These are phyloP conservation scores for Lydus trimaculatus DNA, from an alignment of 2,888 invertebrate species.

Conservation along the genomic window DNA sequence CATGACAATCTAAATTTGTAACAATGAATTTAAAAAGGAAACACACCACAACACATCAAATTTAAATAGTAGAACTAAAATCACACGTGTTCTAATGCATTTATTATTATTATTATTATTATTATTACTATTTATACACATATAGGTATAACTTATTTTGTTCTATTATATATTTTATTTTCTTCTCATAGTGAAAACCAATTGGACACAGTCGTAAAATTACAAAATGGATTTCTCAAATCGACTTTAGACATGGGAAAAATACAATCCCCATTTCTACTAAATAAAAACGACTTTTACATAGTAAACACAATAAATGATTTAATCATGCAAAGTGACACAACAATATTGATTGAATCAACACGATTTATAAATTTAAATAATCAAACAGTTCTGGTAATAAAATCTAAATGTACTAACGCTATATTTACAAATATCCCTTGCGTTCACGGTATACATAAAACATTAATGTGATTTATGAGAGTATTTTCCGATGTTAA, in stretches of 20 bases:
- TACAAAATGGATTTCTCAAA: constrained; percentile 7
- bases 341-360: too few species aligned
- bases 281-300: not conserved
- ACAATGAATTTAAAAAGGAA: not conserved
- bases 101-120: not conserved
- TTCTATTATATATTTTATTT: constrained; percentile 8
- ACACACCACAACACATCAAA: not conserved
- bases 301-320: not conserved
- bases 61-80: not conserved
- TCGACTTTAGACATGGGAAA: constrained; percentile 1
- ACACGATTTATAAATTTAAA: too few species aligned
- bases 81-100: not conserved
- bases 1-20: constrained; percentile 9
- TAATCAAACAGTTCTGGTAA: too few species aligned
- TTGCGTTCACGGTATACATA: too few species aligned
- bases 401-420: too few species aligned
- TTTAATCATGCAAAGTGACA: too few species aligned
- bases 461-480: too few species aligned
- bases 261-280: not conserved
- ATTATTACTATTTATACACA: not conserved
- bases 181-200: constrained; percentile 6
- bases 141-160: not conserved
- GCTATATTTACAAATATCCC: too few species aligned
- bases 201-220: constrained; percentile 5
- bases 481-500: too few species aligned